Base-by-base conservation (phyloP, 2,113 vertebrate species). In the Tachysurus fulvidraco region DNA sequence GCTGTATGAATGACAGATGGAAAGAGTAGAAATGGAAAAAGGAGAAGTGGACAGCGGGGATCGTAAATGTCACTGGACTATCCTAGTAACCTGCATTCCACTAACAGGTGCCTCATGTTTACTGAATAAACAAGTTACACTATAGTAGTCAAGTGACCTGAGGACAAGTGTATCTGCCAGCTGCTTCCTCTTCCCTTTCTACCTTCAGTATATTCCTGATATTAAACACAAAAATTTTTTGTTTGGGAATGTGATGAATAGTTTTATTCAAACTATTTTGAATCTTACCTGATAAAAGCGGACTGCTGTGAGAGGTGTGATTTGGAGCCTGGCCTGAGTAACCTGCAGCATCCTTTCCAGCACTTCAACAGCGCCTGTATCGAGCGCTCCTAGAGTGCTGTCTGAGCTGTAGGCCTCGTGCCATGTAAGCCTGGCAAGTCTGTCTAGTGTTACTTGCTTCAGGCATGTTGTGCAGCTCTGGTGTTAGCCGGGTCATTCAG, bases 91-190 rank as follows among this genome's bases (percentile, higher is more conserved):
- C 92, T 0, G 89, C 94, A 95, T 96, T 95, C 94, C 95, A 93
- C 91, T 88, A 95, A 97, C 97, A 98, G 97, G 96, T 97, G 97
- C 94, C 93, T 92, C 94, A 91, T 97, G 97, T 97, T 97, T 98
- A 98, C 94, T 92, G 94, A 96, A 94, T 96, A 97, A 95, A 95
- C 92, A 92, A 95, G 93, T 95, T 92, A 90, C 91, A 81, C 81
- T 90, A 88, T 90, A 91, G 94, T 46, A 65, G 30, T 93, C 93
- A 93, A 86, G 21, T 94, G 94, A 94, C 94, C 95, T 92, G 93
- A 95, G 95, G 96, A 95, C 95, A 94, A 95, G 93, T 80, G 78
- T 76, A 78, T 81, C 46, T 71, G 41, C 23, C 6, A 82, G 71
- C 88, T 59, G 54, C 30, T 59, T 59, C 52, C 46, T 16, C 46